phyloP scores from a whole-genome alignment of 2,888 invertebrate species.

The Tetragonula carbonaria region DNA sequence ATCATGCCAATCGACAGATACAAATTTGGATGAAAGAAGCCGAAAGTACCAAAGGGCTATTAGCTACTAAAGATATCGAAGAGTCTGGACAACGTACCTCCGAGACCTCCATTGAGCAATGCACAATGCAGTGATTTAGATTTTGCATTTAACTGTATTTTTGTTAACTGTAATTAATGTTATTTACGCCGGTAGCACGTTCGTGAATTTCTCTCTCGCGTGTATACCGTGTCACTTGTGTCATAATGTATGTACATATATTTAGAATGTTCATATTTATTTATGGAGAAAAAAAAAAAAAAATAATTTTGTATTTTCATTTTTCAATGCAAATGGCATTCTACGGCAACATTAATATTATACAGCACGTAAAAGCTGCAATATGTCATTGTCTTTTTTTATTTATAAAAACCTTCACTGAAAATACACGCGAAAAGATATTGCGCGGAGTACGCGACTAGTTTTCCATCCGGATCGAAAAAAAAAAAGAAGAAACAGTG shows the following conservation, averaged over 20 bases:
- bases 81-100: constrained; percentile 62
- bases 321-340: background rate
- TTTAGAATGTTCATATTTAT: constrained; percentile 18
- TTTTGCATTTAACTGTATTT: background rate
- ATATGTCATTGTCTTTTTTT: background rate
- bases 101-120: constrained; percentile 73
- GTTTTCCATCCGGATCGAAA: background rate
- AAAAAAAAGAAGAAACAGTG: background rate
- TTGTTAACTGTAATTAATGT: constrained; percentile 11
- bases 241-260: constrained; percentile 7
- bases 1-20: constrained; percentile 79
- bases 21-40: constrained; percentile 86
- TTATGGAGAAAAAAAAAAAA: constrained; percentile 37
- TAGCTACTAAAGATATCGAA: constrained; percentile 79
- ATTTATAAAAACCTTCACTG: constrained; percentile 5
- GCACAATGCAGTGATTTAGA: constrained; percentile 75
- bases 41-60: constrained; percentile 86
- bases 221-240: no score
- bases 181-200: constrained; percentile 8
- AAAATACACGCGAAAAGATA: background rate
- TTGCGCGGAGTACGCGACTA: background rate
- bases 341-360: background rate
- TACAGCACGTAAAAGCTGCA: background rate
- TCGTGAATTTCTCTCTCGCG: background rate
- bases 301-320: constrained; percentile 47